phyloP scores from a whole-genome alignment of 2,888 invertebrate species.

The Diarsia brunnea region DNA sequence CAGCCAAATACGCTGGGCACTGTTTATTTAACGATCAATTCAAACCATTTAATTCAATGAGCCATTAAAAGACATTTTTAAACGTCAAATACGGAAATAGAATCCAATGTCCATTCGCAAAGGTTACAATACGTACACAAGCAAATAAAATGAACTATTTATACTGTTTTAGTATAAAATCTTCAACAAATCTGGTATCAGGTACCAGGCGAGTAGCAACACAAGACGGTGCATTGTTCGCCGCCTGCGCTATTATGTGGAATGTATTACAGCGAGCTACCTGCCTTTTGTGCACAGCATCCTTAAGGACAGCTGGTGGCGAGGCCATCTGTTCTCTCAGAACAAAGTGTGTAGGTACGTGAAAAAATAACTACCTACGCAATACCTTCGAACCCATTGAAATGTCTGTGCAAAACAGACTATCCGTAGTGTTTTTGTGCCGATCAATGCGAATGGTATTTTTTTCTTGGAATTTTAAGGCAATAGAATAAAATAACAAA shows the following conservation, averaged over 20 bases:
- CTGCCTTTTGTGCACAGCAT: conserved; percentile 70
- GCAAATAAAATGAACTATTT: background rate
- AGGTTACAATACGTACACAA: background rate
- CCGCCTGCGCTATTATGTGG: conserved; percentile 59
- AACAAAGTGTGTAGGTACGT: conserved; percentile 61
- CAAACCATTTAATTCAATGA: background rate
- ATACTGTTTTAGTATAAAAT: conserved; percentile 16
- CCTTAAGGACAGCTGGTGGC: conserved; percentile 69
- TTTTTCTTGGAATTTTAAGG: conserved; percentile 3
- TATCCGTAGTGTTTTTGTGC: conserved; percentile 10
- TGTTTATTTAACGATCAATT: background rate
- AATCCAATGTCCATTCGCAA: background rate
- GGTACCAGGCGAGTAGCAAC: conserved; percentile 30
- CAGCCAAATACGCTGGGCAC: background rate
- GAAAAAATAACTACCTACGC: conserved; percentile 68
- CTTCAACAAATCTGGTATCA: conserved; percentile 41
- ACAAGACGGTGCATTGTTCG: conserved; percentile 55
- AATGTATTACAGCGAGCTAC: conserved; percentile 62
- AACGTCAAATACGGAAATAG: background rate
- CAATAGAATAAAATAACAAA: background rate
- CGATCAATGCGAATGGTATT: conserved; percentile 11
- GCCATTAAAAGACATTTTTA: background rate
- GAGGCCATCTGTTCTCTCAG: conserved; percentile 63
- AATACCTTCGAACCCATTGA: conserved; percentile 59
- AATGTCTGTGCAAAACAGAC: conserved; percentile 47